These are phyloP conservation scores for Oxyscelio sp. DNA, from an alignment of 2,888 invertebrate genomes.

Conservation along the genomic window DNA sequence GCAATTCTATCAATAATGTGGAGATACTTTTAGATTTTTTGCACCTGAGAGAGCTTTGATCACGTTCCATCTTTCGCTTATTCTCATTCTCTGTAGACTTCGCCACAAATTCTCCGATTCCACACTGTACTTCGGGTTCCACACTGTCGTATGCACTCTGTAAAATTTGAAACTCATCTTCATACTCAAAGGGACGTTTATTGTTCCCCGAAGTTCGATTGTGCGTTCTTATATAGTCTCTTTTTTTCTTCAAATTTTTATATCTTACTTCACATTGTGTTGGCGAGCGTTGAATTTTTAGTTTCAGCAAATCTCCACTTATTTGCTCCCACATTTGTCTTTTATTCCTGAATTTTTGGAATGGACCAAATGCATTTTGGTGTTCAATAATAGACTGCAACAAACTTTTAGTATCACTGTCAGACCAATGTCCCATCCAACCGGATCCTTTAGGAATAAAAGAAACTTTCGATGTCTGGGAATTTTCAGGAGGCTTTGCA, in stretches of 20 bases:
- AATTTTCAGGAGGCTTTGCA: no score
- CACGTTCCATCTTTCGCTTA: no score
- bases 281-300: constrained; percentile 27
- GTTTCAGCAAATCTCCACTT: constrained; percentile 13
- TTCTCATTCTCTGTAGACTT: no score
- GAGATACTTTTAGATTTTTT: no score
- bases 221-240: constrained; percentile 8
- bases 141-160: constrained; percentile 31
- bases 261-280: constrained; percentile 14
- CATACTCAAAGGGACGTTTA: constrained; percentile 29
- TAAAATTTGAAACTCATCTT: constrained; percentile 37
- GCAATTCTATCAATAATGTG: no score
- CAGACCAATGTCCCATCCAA: constrained; percentile 26
- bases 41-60: no score
- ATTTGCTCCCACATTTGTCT: constrained; percentile 42
- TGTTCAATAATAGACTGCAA: constrained; percentile 14
- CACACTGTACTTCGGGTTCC: constrained; percentile 40
- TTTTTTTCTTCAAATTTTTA: constrained; percentile 44
- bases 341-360: constrained; percentile 33
- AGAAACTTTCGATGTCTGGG: no score
- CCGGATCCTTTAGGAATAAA: constrained; percentile 20
- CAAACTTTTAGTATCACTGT: constrained; percentile 23
- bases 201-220: constrained; percentile 46
- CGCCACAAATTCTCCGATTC: no score
- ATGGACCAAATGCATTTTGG: constrained; percentile 46